Conservation (phyloP, 1,140 invertebrate genomes). For the Wasmannia auropunctata region DNA sequence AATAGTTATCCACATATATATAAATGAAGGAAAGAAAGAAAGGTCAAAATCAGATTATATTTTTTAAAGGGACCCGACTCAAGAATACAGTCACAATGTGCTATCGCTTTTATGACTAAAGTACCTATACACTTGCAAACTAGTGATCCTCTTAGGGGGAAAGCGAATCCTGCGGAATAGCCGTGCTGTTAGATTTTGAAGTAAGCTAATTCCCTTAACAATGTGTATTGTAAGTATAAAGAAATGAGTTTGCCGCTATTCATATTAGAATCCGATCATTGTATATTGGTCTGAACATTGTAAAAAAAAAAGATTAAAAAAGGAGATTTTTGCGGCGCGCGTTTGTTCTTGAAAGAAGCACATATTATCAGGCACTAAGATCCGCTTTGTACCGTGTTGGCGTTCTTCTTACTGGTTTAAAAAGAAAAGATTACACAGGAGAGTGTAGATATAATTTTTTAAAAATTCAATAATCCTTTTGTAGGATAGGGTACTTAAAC, state of each 20-base stretch:
- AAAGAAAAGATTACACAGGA: too few species aligned
- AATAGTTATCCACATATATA: slow-evolving; percentile 10
- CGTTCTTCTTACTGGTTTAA: too few species aligned
- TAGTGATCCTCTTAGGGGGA: not conserved
- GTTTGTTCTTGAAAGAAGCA: too few species aligned
- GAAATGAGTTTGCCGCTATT: too few species aligned
- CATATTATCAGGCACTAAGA: too few species aligned
- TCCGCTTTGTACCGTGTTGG: too few species aligned
- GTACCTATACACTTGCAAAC: not conserved
- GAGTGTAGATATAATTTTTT: too few species aligned
- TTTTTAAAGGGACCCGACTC: slow-evolving; percentile 20
- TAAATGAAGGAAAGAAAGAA: slow-evolving; percentile 13
- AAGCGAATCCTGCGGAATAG: not conserved
- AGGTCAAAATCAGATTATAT: slow-evolving; percentile 55
- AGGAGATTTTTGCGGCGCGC: too few species aligned
- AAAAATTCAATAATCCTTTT: not conserved
- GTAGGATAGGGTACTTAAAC: not conserved
- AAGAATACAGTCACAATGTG: not conserved
- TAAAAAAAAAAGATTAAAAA: too few species aligned
- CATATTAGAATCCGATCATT: not conserved
- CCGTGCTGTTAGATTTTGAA: not conserved
- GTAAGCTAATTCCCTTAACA: not conserved
- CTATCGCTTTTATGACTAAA: not conserved
- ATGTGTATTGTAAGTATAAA: not conserved
- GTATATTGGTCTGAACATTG: too few species aligned